Evolutionary conservation across 1,140 invertebrate genomes (phyloP).

Genomic region (Trinorchestia longiramus): DNA sequence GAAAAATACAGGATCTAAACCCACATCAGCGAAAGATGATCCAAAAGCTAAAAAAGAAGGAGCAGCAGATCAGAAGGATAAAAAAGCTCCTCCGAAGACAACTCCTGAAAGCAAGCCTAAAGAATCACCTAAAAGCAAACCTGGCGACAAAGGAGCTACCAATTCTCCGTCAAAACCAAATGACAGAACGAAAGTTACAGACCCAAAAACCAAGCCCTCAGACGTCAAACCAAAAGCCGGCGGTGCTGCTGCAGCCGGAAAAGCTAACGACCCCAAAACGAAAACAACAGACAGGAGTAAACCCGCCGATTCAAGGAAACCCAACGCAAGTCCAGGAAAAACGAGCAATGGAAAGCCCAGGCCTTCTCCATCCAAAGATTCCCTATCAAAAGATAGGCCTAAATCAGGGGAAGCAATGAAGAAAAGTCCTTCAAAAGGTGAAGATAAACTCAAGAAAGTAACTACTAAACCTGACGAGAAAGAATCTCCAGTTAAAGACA

Average conservation of each 20-base stretch:
- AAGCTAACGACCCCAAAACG: background rate
- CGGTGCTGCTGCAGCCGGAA: background rate
- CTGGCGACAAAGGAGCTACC: background rate
- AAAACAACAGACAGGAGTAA: background rate
- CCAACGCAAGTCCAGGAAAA: background rate
- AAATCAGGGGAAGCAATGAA: conserved; percentile 35
- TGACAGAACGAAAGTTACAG: background rate
- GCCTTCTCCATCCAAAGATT: conserved; percentile 35
- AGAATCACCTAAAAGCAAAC: conserved; percentile 7
- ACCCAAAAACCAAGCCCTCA: background rate
- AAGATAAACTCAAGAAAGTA: conserved; percentile 17
- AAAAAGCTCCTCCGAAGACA: background rate
- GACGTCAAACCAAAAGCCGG: background rate
- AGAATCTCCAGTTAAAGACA: background rate
- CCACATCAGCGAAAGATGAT: conserved; percentile 12
- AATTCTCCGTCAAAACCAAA: conserved; percentile 35
- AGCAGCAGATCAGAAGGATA: background rate
- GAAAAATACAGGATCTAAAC: background rate
- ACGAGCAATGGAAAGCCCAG: background rate
- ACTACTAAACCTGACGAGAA: background rate
- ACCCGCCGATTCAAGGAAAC: background rate
- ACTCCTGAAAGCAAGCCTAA: background rate
- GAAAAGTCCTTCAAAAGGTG: conserved; percentile 42
- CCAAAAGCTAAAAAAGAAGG: background rate
- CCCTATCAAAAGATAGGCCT: conserved; percentile 26